phyloP scores from a whole-genome alignment of 2,113 vertebrate species.

The Chelonoidis abingdonii region DNA sequence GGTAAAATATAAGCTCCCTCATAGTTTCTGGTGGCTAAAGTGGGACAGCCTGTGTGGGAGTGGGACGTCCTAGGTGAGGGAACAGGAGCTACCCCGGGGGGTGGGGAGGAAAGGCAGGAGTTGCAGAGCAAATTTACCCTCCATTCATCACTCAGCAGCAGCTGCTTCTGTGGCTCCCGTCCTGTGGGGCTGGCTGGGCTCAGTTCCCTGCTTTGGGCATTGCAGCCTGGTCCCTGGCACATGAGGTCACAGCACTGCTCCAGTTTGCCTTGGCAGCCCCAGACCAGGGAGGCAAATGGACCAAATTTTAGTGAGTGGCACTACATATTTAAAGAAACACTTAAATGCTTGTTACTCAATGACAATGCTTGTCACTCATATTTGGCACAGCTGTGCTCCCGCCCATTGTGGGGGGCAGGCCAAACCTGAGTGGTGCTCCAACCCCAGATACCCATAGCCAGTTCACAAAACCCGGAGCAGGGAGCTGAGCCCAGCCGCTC shows the following conservation, averaged over 20 bases:
- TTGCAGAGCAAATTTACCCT: neutral
- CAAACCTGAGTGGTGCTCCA: neutral
- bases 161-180: no score
- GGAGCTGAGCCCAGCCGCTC: neutral
- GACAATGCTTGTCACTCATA: neutral
- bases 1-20: neutral
- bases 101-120: neutral
- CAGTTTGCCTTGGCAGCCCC: neutral
- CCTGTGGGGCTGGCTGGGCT: neutral
- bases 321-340: no score
- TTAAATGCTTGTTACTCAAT: no score
- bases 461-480: fast-evolving
- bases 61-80: neutral
- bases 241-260: neutral
- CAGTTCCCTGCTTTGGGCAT: neutral
- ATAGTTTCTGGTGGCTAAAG: neutral
- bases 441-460: no score
- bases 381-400: neutral
- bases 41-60: neutral
- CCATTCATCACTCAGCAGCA: neutral
- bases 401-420: neutral
- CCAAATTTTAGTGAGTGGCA: neutral
- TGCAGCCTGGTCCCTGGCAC: neutral
- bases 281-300: neutral
- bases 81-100: no score